These are phyloP conservation scores for Bambusicola thoracicus DNA, from an alignment of 2,113 vertebrate species.

Conservation along the genomic window DNA sequence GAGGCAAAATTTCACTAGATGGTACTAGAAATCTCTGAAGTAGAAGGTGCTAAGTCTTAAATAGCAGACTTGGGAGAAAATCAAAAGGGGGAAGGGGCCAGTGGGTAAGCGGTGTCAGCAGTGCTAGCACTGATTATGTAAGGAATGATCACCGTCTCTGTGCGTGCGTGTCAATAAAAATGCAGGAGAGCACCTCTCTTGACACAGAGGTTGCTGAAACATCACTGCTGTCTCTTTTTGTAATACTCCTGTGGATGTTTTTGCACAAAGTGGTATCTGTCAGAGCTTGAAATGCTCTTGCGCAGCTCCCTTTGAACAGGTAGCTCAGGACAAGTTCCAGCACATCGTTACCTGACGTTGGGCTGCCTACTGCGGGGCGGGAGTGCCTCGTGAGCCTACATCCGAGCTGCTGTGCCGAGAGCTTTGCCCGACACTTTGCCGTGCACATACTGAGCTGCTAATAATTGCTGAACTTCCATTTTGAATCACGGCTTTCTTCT, in stretches of 20 bases:
- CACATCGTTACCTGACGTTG: slow-evolving; percentile 29
- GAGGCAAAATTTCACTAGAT: background rate
- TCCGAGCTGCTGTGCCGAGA: slow-evolving; percentile 20
- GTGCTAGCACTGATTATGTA: background rate
- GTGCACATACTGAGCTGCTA: background rate
- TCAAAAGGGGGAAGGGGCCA: background rate
- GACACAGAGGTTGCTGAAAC: slow-evolving; percentile 52
- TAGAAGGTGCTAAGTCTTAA: background rate
- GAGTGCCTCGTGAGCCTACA: slow-evolving; percentile 8
- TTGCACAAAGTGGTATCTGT: slow-evolving; percentile 53
- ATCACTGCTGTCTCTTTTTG: slow-evolving; percentile 50
- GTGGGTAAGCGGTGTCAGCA: background rate
- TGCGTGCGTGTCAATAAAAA: slow-evolving; percentile 30
- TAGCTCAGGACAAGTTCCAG: slow-evolving; percentile 60
- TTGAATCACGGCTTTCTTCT: background rate
- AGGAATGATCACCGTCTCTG: background rate
- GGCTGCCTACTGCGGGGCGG: background rate
- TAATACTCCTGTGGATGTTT: slow-evolving; percentile 58
- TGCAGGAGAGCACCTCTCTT: slow-evolving; percentile 47
- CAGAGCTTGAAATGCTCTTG: slow-evolving; percentile 62
- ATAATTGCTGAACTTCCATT: slow-evolving; percentile 21
- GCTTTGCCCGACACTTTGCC: slow-evolving; percentile 24
- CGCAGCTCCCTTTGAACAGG: slow-evolving; percentile 62
- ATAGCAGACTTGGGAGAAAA: background rate
- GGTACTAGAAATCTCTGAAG: background rate